phyloP scores from a whole-genome alignment of 2,113 vertebrate species.

The Engraulis encrasicolus region DNA sequence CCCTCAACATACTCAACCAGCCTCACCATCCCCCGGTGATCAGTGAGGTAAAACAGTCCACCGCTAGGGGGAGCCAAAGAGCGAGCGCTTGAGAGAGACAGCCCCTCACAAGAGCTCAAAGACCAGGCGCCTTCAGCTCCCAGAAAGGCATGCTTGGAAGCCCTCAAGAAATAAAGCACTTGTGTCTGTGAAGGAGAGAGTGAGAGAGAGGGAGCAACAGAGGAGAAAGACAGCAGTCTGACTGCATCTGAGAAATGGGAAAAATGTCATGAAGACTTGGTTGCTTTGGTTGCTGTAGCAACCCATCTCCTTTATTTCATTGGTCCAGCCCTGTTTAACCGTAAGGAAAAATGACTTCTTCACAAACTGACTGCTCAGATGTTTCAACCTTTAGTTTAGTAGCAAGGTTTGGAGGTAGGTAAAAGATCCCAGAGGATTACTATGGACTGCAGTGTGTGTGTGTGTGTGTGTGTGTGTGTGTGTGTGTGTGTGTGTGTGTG shows the following conservation, averaged over 20 bases:
- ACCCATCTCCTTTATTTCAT: not conserved
- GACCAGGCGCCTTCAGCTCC: not conserved
- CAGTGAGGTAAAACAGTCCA: not conserved
- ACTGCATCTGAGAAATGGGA: not conserved
- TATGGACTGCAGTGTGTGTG: slow-evolving; percentile 16
- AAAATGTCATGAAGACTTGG: not conserved
- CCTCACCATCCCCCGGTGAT: no score
- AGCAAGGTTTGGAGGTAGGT: not conserved
- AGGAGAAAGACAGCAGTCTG: not conserved
- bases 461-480: slow-evolving; percentile 6
- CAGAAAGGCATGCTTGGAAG: not conserved
- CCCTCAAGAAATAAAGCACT: not conserved
- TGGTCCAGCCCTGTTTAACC: not conserved
- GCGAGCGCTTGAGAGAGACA: no score
- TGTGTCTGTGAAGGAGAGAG: not conserved
- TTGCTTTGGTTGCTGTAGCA: not conserved
- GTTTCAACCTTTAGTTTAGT: not conserved
- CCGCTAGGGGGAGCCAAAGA: not conserved
- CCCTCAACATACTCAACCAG: not conserved
- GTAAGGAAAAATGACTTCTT: not conserved
- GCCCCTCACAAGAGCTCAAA: not conserved
- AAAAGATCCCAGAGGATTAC: not conserved
- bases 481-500: slow-evolving; percentile 11
- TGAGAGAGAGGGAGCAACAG: not conserved
- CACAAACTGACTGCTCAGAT: not conserved